Conservation (phyloP, 2,888 invertebrate genomes). For the Stenodema calcarata region DNA sequence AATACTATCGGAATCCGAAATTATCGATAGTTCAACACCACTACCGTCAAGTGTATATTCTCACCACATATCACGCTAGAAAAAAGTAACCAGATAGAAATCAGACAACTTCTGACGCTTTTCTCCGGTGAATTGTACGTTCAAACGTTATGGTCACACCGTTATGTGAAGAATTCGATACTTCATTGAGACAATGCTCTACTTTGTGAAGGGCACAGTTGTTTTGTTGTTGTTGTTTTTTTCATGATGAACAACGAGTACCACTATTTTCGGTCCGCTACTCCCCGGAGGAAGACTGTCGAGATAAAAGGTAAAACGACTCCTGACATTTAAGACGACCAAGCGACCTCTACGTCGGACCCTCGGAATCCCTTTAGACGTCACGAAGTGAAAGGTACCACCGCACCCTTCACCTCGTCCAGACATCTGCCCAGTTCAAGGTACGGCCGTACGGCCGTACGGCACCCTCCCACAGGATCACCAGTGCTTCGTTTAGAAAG, state of each 20-base stretch:
- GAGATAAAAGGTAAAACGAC: not conserved
- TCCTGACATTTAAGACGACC: not conserved
- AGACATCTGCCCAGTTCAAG: slow-evolving; percentile 10
- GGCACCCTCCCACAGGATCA: not conserved
- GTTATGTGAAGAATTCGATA: not conserved
- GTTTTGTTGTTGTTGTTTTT: too few species aligned
- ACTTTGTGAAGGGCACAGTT: not conserved
- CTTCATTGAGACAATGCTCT: not conserved
- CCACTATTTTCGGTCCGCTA: not conserved
- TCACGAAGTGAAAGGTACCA: slow-evolving; percentile 23
- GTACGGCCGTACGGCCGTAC: too few species aligned
- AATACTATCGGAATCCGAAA: too few species aligned
- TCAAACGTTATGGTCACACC: not conserved
- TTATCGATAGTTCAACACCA: too few species aligned
- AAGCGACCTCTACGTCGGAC: not conserved
- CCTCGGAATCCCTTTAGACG: not conserved
- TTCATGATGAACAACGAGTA: not conserved
- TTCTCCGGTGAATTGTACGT: too few species aligned
- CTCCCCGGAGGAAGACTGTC: not conserved
- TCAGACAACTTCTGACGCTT: too few species aligned
- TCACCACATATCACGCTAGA: too few species aligned
- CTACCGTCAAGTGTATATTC: too few species aligned
- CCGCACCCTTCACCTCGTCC: not conserved
- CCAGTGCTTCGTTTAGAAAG: slow-evolving; percentile 13
- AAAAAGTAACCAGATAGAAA: too few species aligned